Evolutionary conservation across 2,888 invertebrate genomes (phyloP).

Genomic region (Pemphredon lugubris): DNA sequence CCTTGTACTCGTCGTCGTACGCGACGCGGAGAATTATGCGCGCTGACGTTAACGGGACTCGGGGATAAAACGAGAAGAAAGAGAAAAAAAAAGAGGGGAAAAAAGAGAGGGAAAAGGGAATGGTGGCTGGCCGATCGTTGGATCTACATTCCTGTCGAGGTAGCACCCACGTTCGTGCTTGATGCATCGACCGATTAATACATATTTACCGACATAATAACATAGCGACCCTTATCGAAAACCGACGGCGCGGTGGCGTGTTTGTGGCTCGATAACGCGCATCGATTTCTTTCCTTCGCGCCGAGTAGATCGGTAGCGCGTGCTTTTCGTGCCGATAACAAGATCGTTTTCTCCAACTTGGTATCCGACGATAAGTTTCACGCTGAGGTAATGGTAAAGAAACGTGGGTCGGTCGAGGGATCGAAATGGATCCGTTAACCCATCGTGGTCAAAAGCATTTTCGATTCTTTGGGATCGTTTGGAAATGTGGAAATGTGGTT

Average conservation of each 20-base stretch:
- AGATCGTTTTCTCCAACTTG: too few species aligned
- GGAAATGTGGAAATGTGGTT: too few species aligned
- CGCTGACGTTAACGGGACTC: background rate
- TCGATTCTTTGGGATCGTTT: too few species aligned
- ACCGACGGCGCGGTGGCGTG: background rate
- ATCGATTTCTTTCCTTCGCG: constrained; percentile 3
- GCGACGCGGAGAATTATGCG: too few species aligned
- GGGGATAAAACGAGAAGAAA: background rate
- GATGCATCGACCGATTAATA: constrained; percentile 39
- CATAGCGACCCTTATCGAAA: constrained; percentile 15
- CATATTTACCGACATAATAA: constrained; percentile 1
- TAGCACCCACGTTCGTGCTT: constrained; percentile 18
- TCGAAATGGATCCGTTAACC: too few species aligned
- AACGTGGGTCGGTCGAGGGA: too few species aligned
- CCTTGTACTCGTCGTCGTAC: too few species aligned
- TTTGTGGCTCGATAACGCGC: constrained; percentile 24
- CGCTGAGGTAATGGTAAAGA: too few species aligned
- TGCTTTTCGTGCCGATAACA: background rate
- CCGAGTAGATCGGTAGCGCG: background rate
- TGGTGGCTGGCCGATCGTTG: constrained; percentile 9
- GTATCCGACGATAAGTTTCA: too few species aligned
- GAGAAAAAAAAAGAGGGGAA: too few species aligned
- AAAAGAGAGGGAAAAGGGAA: constrained; percentile 8
- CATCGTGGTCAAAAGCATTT: too few species aligned
- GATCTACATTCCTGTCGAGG: constrained; percentile 24